Conservation (phyloP, 2,113 vertebrate genomes). For the Cricetomys ansorgei region DNA sequence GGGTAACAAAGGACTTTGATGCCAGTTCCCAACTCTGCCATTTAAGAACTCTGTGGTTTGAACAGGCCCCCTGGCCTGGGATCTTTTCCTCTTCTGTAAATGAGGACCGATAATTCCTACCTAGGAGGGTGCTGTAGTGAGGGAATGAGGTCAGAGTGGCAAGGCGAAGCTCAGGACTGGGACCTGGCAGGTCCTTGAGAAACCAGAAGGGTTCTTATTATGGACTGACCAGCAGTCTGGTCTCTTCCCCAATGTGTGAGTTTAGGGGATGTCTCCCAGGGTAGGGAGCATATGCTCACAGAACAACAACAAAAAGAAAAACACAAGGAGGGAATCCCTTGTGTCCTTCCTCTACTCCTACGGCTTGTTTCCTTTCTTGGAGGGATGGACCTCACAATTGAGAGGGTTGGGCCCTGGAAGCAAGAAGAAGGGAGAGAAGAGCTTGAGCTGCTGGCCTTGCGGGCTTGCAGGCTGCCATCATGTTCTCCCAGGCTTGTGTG, state of each 20-base stretch:
- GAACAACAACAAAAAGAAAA: background rate
- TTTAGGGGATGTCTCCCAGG: background rate
- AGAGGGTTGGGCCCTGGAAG: too few relatives aligned
- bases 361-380: background rate
- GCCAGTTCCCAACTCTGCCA: background rate
- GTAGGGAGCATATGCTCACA: too few relatives aligned
- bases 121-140: background rate
- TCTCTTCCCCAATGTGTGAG: background rate
- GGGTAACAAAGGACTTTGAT: background rate
- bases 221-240: background rate
- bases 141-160: background rate
- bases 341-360: background rate
- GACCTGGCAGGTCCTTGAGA: background rate
- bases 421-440: background rate
- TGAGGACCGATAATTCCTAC: background rate
- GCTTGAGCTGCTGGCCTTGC: rapidly evolving
- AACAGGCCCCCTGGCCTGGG: background rate
- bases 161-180: background rate
- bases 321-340: background rate
- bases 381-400: background rate
- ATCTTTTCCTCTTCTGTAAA: background rate
- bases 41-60: background rate
- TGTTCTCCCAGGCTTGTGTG: background rate
- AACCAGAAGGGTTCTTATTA: background rate
- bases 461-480: rapidly evolving